These are phyloP conservation scores for Nowickia ferox DNA, from an alignment of 2,888 invertebrate genomes.

Conservation along the genomic window DNA sequence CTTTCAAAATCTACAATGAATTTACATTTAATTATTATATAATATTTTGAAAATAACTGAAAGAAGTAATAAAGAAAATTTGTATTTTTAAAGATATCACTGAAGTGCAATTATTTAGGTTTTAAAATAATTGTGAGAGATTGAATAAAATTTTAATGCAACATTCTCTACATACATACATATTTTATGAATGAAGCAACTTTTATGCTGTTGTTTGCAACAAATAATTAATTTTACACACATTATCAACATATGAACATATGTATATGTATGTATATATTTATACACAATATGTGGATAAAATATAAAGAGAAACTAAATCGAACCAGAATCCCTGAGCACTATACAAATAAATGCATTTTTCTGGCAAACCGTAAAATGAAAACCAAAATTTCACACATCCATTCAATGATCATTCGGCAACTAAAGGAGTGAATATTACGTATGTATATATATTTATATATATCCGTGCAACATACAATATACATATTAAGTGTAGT, in stretches of 20 bases:
- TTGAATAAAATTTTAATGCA: no score
- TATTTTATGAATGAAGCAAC: background rate
- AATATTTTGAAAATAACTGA: background rate
- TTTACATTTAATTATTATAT: background rate
- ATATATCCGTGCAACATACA: no score
- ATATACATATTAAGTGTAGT: no score
- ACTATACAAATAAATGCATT: constrained; percentile 77
- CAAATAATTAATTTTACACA: background rate
- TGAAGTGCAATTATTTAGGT: no score
- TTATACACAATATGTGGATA: background rate
- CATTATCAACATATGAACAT: constrained; percentile 4
- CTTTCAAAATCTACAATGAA: no score
- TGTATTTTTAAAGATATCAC: background rate
- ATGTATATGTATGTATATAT: no score
- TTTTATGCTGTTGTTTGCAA: no score
- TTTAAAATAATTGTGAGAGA: no score
- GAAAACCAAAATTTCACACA: constrained; percentile 78
- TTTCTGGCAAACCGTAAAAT: constrained; percentile 76
- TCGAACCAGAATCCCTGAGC: constrained; percentile 56
- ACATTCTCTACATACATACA: no score
- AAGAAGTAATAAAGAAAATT: background rate
- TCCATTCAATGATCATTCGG: constrained; percentile 68
- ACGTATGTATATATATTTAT: background rate
- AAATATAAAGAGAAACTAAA: background rate
- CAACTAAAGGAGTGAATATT: constrained; percentile 54